These are phyloP conservation scores for Diplogasteroides magnus DNA, from an alignment of 1,140 invertebrate genomes.

Conservation along the genomic window DNA sequence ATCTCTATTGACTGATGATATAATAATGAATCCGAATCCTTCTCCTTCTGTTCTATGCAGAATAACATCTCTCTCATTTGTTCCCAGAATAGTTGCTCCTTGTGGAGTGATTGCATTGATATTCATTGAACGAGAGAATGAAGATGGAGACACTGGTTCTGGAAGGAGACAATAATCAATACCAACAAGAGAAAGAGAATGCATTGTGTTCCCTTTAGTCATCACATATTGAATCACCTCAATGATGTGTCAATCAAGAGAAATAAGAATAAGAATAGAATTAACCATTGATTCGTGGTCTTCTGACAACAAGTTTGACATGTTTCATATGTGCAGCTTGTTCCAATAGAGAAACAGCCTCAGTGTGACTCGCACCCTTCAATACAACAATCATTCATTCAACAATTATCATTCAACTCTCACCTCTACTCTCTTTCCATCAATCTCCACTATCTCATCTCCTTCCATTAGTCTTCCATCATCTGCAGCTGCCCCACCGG, in stretches of 20 bases:
- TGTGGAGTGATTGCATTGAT: constrained; percentile 9
- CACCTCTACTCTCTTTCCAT: constrained; percentile 70
- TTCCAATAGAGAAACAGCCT: constrained; percentile 82
- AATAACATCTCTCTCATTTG: constrained; percentile 70
- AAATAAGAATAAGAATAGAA: neutral
- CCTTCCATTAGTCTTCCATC: constrained; percentile 78
- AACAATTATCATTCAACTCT: too few relatives aligned
- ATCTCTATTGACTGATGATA: constrained; percentile 86
- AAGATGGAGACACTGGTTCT: neutral
- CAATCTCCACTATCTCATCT: constrained; percentile 82
- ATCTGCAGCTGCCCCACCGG: constrained; percentile 79
- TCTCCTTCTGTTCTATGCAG: constrained; percentile 84
- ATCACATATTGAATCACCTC: too few relatives aligned
- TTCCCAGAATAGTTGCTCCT: constrained; percentile 52
- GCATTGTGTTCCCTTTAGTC: too few relatives aligned
- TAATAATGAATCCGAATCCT: constrained; percentile 97
- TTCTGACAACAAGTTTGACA: constrained; percentile 48
- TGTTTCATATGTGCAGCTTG: constrained; percentile 57
- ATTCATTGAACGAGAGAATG: constrained; percentile 16
- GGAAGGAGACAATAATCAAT: neutral
- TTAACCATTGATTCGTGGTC: constrained; percentile 19
- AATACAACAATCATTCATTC: too few relatives aligned
- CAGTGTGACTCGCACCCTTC: constrained; percentile 74
- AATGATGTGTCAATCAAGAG: too few relatives aligned
- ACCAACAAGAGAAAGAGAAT: too few relatives aligned